A percentile compares a stretch with the other conserved stretches of the same genome.
These are phyloP conservation scores for Enteromius argenteus DNA, from an alignment of 2,797 vertebrate species.

Conservation along the genomic window DNA sequence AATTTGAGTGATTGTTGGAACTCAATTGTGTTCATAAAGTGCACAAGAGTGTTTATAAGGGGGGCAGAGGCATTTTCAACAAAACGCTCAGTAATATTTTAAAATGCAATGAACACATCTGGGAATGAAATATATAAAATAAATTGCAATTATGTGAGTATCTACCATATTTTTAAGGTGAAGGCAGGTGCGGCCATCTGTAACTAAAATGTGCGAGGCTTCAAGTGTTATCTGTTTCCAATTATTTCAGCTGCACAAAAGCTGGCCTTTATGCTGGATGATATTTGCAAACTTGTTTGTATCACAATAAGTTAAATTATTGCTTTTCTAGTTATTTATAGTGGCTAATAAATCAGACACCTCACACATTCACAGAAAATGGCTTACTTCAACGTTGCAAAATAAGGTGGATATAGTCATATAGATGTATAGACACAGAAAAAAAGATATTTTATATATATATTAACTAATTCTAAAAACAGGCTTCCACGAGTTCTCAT, in stretches of 20 bases:
- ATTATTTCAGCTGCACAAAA: not conserved
- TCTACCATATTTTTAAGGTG: not conserved
- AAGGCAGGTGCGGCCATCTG: not conserved
- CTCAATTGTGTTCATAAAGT: not conserved
- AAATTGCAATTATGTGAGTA: not conserved
- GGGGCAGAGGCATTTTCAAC: not conserved
- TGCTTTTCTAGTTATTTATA: not conserved
- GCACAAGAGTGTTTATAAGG: not conserved
- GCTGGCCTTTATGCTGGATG: not conserved
- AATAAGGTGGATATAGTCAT: not conserved
- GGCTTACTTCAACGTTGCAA: not conserved
- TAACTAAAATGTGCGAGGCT: not conserved
- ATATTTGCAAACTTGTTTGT: not conserved
- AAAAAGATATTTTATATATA: not conserved
- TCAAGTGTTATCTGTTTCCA: slow-evolving; percentile 1
- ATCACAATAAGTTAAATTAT: not conserved
- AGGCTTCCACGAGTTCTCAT: not conserved
- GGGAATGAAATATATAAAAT: not conserved
- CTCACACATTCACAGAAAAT: not conserved
- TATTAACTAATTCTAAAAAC: not conserved
- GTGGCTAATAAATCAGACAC: not conserved
- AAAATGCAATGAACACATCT: not conserved
- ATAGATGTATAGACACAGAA: too few relatives aligned
- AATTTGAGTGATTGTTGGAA: not conserved
- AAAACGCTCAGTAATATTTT: not conserved